Conservation (phyloP, 2,113 vertebrate genomes). For the Semnornis frantzii region DNA sequence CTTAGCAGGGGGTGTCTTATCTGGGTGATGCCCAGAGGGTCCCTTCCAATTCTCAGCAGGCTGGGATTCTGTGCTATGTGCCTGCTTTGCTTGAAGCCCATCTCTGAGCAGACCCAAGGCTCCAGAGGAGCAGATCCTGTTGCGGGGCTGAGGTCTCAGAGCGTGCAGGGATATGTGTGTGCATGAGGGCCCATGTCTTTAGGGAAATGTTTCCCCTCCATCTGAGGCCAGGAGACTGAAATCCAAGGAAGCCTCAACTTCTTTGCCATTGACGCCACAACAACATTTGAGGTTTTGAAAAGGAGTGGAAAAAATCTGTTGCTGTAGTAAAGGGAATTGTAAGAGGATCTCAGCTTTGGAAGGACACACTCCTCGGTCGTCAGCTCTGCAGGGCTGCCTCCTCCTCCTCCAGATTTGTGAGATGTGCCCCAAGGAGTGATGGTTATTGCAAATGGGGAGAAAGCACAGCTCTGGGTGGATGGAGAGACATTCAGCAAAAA, state of each 20-base stretch:
- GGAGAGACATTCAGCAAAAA: slow-evolving; percentile 56
- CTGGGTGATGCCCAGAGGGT: too few species aligned
- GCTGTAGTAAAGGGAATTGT: slow-evolving; percentile 56
- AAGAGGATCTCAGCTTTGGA: slow-evolving; percentile 63
- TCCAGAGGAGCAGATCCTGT: not conserved
- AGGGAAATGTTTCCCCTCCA: slow-evolving; percentile 51
- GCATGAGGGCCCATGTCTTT: not conserved
- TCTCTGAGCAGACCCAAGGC: not conserved
- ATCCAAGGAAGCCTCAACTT: slow-evolving; percentile 48
- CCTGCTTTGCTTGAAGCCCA: not conserved
- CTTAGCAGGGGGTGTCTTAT: too few species aligned
- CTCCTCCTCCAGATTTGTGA: slow-evolving; percentile 20
- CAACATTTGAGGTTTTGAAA: slow-evolving; percentile 66
- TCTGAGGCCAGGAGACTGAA: slow-evolving; percentile 53
- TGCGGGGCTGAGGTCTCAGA: not conserved
- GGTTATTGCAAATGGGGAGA: not conserved
- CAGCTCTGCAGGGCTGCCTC: not conserved
- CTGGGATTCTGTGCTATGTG: not conserved
- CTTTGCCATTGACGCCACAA: slow-evolving; percentile 63
- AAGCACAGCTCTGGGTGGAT: not conserved
- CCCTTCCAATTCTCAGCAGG: too few species aligned
- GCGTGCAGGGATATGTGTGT: not conserved
- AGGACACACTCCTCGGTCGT: not conserved
- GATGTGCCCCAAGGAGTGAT: slow-evolving; percentile 46
- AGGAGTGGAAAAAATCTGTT: slow-evolving; percentile 52